Evolutionary conservation across 1,140 invertebrate species (phyloP), one percentile per base, ranked within the genome.

Genomic region (Aphaenogaster floridana): DNA sequence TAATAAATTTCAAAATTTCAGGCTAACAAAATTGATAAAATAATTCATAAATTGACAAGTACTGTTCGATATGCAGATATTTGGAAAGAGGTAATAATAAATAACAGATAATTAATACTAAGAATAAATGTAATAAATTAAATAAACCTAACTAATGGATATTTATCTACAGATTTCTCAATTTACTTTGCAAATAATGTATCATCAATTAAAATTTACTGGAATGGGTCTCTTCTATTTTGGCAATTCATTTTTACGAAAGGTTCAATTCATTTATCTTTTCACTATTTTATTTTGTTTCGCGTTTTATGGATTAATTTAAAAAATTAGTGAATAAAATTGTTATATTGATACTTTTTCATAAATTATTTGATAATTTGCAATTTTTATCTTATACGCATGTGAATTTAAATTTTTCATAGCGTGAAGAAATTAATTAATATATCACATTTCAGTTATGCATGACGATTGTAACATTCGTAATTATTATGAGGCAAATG

Each of bases 31-130:
- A 57, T 76, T 57, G 7, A 21, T 6, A 39, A 39, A 21, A 11
- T 54, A 57, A n/a, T 74, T 39, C 50, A 57, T 57, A 5, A 21
- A 54, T 2, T 74, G 4, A 54, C 50, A 57, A 15, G 7, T 74
- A n/a, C 6, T 57, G 1, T 39, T 39, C 50, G 5, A 39, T 54
- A 74, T 39, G 50, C 71, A 6, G 17, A 74, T 8, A 3, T 74
- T 54, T n/a, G 48, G 15, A n/a, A 74, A 34, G 71, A 74, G 15
- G 71, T 74, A 42, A 72, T n/a, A 72, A 39, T 45, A 69, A 45
- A 28, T 7, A 13, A 48, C 3, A 6, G 13, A 28, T n/a, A 48
- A 28, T 15, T 69, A 48, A 5, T 9, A 39, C 11, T 2, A 48
- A 52, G 28, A 17, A 15, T 52, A 52, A 3, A 52, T 52, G 1